These are phyloP conservation scores for Solea senegalensis DNA, from an alignment of 2,113 vertebrate species.

Conservation along the genomic window DNA sequence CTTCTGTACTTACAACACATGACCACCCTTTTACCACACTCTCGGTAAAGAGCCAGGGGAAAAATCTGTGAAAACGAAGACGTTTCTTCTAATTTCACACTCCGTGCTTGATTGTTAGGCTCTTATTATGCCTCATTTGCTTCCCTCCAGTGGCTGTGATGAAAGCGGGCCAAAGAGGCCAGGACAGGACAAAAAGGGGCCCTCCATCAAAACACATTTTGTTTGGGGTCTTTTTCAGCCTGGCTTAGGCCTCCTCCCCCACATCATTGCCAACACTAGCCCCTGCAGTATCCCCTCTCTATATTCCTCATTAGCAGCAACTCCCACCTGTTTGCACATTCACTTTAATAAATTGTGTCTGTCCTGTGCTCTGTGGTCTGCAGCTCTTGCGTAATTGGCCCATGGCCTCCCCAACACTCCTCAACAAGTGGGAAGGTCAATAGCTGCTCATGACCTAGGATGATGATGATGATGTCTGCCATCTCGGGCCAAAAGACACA, in stretches of 20 bases:
- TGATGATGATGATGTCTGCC: slow-evolving; percentile 55
- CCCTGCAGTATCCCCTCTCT: slow-evolving; percentile 52
- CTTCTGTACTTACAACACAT: slow-evolving; percentile 70
- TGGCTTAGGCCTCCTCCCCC: slow-evolving; percentile 60
- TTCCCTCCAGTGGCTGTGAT: slow-evolving; percentile 79
- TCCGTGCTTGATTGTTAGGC: slow-evolving; percentile 78
- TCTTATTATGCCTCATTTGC: slow-evolving; percentile 81
- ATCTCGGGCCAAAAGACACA: slow-evolving; percentile 47
- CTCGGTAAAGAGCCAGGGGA: slow-evolving; percentile 26
- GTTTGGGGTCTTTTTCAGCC: slow-evolving; percentile 78
- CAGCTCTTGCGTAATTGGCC: slow-evolving; percentile 70
- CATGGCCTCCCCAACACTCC: slow-evolving; percentile 46
- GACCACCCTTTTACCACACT: slow-evolving; percentile 63
- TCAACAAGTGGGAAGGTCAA: slow-evolving; percentile 72
- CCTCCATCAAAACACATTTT: slow-evolving; percentile 80
- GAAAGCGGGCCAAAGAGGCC: slow-evolving; percentile 78
- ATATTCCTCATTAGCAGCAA: slow-evolving; percentile 67
- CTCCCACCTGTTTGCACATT: slow-evolving; percentile 66
- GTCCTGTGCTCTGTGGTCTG: slow-evolving; percentile 49
- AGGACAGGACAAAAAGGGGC: slow-evolving; percentile 78
- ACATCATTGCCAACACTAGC: slow-evolving; percentile 59
- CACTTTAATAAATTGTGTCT: slow-evolving; percentile 69
- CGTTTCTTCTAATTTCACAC: slow-evolving; percentile 86
- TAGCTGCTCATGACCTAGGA: slow-evolving; percentile 68
- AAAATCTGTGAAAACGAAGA: slow-evolving; percentile 84